A percentile compares a stretch with the other conserved stretches of the same genome.
phyloP scores from a whole-genome alignment of 1,140 invertebrate species.

The Laupala kohalensis region DNA sequence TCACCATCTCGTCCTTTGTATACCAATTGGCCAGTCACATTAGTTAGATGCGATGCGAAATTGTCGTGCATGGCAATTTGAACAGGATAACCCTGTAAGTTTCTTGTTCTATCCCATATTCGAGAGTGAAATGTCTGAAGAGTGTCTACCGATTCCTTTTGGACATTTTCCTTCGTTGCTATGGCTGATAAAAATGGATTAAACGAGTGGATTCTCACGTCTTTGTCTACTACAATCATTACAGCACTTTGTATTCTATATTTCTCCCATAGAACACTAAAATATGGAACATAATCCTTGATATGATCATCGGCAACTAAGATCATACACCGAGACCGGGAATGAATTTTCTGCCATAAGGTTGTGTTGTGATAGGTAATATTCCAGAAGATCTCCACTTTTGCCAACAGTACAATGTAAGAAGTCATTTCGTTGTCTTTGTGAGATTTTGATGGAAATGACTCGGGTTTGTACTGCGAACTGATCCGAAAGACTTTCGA shows the following conservation, averaged over 20 bases:
- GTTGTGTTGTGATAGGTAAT: background rate
- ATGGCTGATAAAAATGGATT: background rate
- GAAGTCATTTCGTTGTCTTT: background rate
- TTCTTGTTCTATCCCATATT: background rate
- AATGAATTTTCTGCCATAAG: background rate
- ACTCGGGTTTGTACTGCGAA: background rate
- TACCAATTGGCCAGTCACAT: background rate
- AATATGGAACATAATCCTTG: background rate
- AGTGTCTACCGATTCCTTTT: background rate
- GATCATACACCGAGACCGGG: background rate
- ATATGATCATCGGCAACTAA: background rate
- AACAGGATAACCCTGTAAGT: background rate
- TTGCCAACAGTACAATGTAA: background rate
- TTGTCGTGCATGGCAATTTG: background rate
- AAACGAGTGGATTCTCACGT: background rate
- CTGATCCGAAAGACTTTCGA: background rate
- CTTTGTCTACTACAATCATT: background rate
- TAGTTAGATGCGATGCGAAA: background rate
- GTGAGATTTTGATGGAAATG: background rate
- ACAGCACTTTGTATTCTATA: background rate
- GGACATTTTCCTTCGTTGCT: background rate
- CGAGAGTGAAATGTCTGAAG: background rate
- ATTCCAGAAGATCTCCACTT: background rate
- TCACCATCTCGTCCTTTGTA: background rate
- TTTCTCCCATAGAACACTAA: background rate